Base-by-base conservation (phyloP, 2,797 vertebrate species). In the Sparus aurata region DNA sequence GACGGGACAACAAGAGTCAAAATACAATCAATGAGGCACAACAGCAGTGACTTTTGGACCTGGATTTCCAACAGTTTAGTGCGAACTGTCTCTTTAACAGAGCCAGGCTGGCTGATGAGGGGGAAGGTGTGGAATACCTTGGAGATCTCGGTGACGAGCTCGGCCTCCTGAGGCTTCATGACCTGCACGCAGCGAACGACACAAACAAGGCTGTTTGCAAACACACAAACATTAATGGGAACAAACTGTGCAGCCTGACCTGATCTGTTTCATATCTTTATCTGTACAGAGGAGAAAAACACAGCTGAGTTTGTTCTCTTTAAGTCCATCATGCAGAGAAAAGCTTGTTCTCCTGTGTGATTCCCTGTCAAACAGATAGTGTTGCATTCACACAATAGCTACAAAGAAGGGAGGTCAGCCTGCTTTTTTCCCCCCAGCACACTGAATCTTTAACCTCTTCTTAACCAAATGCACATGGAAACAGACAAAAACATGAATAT, bases 111-210 rank as follows among this genome's bases (percentile, higher is more conserved):
- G 49, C 38, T 68, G 43, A 68, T 66, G 82, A 82, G 73, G 41
- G 25, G 47, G 25, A 58, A 18, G 69, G 23, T 34, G 57, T 4
- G 61, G n/a, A 38, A 17, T 94, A 96, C 95, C 95, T 96, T 95
- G 27, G 95, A 95, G 92, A 96, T 95, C 79, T 96, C 95, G 38
- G 66, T 81, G 77, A 94, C 90, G 4, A 96, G 91, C 75, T 95
- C 93, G 11, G 86, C 87, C 95, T 95, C 94, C 15, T 94, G 93
- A 52, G 95, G 92, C 90, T 95, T 95, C 95, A 95, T 96, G 86
- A 88, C 89, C 87, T 93, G 87, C 47, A 58, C 66, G 80, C 55
- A 65, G 60, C 83, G 69, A 88, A 88, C 38, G 8, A 87, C 73
- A 90, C 85, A 92, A 86, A 93, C 75, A 89, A 61, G 43, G 25